Conservation (phyloP, 2,797 vertebrate species). For the Podarcis siculus region DNA sequence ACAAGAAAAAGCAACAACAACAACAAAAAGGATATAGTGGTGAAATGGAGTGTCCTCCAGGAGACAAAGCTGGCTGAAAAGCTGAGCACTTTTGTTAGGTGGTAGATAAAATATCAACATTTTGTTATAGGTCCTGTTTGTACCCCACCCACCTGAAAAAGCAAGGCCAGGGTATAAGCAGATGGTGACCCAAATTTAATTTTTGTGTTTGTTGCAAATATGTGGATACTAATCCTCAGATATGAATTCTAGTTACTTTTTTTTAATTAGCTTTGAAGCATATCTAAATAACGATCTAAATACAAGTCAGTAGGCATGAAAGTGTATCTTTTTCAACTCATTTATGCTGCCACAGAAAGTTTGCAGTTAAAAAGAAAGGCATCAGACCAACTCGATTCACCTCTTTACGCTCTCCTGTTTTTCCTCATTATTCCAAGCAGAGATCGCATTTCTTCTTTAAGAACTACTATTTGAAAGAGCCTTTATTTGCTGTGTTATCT, state of each 20-base stretch:
- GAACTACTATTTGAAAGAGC: conserved; percentile 54
- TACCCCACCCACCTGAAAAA: neutral
- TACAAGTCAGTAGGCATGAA: neutral
- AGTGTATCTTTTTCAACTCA: conserved; percentile 1
- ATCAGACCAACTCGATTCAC: neutral
- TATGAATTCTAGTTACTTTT: conserved; percentile 7
- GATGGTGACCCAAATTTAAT: neutral
- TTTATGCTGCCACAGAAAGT: conserved; percentile 5
- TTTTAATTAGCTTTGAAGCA: neutral
- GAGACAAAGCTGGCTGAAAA: too few relatives aligned
- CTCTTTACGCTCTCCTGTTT: conserved; percentile 25
- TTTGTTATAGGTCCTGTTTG: neutral
- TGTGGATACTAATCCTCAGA: neutral
- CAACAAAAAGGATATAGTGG: neutral
- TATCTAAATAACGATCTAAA: conserved; percentile 20
- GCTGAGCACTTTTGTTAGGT: neutral
- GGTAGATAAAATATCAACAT: neutral
- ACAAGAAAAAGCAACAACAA: neutral
- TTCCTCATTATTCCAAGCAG: conserved; percentile 37
- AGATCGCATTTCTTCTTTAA: conserved; percentile 63
- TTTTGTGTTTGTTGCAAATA: neutral
- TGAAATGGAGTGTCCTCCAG: neutral
- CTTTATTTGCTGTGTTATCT: conserved; percentile 60
- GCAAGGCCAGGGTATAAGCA: neutral
- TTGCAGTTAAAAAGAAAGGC: neutral